Evolutionary conservation across 2,113 vertebrate genomes (phyloP).

Genomic region (Castor canadensis): DNA sequence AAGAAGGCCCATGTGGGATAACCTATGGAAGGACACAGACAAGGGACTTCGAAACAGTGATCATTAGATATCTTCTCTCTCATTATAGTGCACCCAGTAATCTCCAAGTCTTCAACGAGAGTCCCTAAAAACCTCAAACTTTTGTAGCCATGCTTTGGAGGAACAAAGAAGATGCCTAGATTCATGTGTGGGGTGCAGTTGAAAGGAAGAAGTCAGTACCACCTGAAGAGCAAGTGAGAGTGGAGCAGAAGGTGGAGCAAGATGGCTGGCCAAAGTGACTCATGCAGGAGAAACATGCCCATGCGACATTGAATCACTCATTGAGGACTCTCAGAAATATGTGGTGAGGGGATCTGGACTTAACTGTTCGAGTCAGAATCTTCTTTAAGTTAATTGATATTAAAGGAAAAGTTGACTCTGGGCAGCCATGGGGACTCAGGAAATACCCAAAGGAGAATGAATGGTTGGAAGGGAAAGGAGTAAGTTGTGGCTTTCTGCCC

Average conservation of each 20-base stretch:
- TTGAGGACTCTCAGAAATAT: background rate
- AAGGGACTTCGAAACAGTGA: background rate
- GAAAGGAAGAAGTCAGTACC: background rate
- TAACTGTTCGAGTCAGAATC: background rate
- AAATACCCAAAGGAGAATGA: background rate
- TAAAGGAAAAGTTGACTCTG: background rate
- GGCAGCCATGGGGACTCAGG: background rate
- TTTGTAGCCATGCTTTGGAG: background rate
- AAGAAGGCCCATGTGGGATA: background rate
- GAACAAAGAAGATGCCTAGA: background rate
- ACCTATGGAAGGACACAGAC: background rate
- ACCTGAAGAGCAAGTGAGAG: background rate
- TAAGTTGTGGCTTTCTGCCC: background rate
- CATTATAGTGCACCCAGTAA: background rate
- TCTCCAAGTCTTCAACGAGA: background rate
- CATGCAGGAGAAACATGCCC: background rate
- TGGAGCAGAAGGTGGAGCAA: background rate
- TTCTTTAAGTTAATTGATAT: background rate
- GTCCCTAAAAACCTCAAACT: background rate
- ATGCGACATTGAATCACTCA: background rate
- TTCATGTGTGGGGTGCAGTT: too few species aligned
- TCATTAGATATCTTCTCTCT: background rate
- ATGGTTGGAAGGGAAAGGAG: background rate
- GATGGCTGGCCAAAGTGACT: too few species aligned
- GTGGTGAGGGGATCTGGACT: background rate